Evolutionary conservation across 2,888 invertebrate genomes (phyloP).

Genomic region (Drosophila aldrichi): DNA sequence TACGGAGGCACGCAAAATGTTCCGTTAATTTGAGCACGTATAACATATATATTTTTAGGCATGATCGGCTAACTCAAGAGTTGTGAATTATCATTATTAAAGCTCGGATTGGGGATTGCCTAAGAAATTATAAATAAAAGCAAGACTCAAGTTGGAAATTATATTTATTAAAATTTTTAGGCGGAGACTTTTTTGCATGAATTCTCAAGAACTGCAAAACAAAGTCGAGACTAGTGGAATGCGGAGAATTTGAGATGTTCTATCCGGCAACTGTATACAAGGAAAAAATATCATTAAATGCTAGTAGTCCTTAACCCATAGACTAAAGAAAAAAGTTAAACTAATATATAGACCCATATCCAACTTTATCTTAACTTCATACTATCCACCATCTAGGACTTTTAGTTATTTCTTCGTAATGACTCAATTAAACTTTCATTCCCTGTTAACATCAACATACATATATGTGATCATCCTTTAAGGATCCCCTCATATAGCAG

Average conservation of each 20-base stretch:
- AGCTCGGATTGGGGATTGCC: not conserved
- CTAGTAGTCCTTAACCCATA: too few relatives aligned
- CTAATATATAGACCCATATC: too few relatives aligned
- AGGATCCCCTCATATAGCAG: constrained; percentile 34
- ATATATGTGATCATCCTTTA: constrained; percentile 14
- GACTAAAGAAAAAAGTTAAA: too few relatives aligned
- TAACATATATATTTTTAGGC: constrained; percentile 13
- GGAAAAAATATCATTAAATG: not conserved
- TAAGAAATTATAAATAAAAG: not conserved
- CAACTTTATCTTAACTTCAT: not conserved
- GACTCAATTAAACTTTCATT: not conserved
- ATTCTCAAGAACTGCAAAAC: not conserved
- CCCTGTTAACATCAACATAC: not conserved
- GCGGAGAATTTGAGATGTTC: not conserved
- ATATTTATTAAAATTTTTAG: not conserved
- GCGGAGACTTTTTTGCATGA: not conserved
- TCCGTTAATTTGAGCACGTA: constrained; percentile 38
- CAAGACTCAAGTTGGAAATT: not conserved
- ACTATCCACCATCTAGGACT: not conserved
- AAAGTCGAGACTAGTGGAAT: not conserved
- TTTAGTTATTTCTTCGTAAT: not conserved
- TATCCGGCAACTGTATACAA: not conserved
- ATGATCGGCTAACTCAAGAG: constrained; percentile 5
- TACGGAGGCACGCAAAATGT: constrained; percentile 4
- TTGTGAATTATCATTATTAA: constrained; percentile 9